phyloP scores from a whole-genome alignment of 2,797 vertebrate genomes.

The Hoplostethus mediterraneus region DNA sequence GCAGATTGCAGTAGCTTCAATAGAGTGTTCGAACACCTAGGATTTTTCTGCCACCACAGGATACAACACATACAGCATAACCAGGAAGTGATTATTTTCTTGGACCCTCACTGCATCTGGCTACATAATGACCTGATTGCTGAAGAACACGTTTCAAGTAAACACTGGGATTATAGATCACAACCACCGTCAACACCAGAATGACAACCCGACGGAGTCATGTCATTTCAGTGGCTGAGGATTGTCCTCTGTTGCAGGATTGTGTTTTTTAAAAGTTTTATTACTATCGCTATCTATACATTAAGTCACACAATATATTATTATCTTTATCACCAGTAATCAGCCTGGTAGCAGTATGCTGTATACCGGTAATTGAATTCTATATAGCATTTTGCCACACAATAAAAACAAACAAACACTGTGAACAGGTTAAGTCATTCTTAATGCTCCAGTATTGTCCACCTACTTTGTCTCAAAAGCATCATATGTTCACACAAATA shows the following conservation, averaged over 20 bases:
- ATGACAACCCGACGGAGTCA: slow-evolving; percentile 32
- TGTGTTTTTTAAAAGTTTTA: slow-evolving; percentile 47
- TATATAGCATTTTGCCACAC: slow-evolving; percentile 48
- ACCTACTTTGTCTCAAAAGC: slow-evolving; percentile 35
- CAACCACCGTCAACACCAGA: slow-evolving; percentile 35
- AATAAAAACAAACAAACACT: slow-evolving; percentile 55
- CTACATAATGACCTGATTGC: slow-evolving; percentile 36
- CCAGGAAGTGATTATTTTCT: background rate
- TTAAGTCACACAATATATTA: slow-evolving; percentile 50
- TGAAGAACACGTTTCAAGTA: slow-evolving; percentile 65
- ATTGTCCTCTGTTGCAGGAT: slow-evolving; percentile 52
- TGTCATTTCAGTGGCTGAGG: slow-evolving; percentile 30
- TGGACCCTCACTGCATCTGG: slow-evolving; percentile 3
- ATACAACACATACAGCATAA: background rate
- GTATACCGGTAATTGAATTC: slow-evolving; percentile 57
- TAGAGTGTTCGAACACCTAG: background rate
- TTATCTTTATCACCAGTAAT: slow-evolving; percentile 52
- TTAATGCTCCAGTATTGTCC: slow-evolving; percentile 40
- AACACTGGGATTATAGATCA: slow-evolving; percentile 60
- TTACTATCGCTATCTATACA: slow-evolving; percentile 51
- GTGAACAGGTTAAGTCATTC: slow-evolving; percentile 31
- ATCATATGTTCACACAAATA: slow-evolving; percentile 62
- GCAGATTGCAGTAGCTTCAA: background rate
- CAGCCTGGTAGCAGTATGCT: slow-evolving; percentile 36
- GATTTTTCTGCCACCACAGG: background rate